A percentile compares a stretch with the other conserved stretches of the same genome.
Evolutionary conservation across 2,113 vertebrate genomes (phyloP).

Genomic region (Zeus faber): DNA sequence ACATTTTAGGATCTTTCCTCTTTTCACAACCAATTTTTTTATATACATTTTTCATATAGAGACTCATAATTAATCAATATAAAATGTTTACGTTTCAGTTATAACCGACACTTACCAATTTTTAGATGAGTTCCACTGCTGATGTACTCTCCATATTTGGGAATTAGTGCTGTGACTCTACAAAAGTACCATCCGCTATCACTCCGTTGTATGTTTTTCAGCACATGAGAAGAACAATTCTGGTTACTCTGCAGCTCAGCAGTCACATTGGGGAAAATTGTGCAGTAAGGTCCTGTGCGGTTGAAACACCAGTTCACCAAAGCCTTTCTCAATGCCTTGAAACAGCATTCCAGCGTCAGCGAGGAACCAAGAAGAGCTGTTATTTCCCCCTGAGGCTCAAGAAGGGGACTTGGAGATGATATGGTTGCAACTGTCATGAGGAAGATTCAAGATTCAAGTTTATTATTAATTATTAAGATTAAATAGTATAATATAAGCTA

Average conservation of each 20-base stretch:
- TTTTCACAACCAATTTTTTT: slow-evolving; percentile 13
- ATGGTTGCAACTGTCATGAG: background rate
- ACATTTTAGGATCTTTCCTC: slow-evolving; percentile 20
- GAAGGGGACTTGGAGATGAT: background rate
- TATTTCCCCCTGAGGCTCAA: background rate
- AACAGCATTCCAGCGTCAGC: slow-evolving; percentile 36
- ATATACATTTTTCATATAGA: too few relatives aligned
- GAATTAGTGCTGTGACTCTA: slow-evolving; percentile 26
- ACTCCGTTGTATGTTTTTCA: background rate
- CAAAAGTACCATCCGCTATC: slow-evolving; percentile 57
- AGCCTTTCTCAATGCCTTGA: too few relatives aligned
- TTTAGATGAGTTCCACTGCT: slow-evolving; percentile 32
- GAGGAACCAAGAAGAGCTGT: background rate
- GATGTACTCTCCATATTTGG: rapidly evolving
- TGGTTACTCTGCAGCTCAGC: rapidly evolving
- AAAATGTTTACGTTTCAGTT: background rate
- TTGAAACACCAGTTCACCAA: slow-evolving; percentile 35
- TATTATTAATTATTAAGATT: too few relatives aligned
- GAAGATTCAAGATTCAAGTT: too few relatives aligned
- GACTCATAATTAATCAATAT: background rate
- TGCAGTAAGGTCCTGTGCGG: too few relatives aligned
- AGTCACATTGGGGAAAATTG: too few relatives aligned
- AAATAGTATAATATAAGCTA: too few relatives aligned
- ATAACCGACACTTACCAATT: slow-evolving; percentile 64
- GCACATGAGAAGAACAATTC: background rate